Evolutionary conservation across 2,113 vertebrate genomes (phyloP), one percentile per base, ranked within the genome.

Genomic region (Numida meleagris): DNA sequence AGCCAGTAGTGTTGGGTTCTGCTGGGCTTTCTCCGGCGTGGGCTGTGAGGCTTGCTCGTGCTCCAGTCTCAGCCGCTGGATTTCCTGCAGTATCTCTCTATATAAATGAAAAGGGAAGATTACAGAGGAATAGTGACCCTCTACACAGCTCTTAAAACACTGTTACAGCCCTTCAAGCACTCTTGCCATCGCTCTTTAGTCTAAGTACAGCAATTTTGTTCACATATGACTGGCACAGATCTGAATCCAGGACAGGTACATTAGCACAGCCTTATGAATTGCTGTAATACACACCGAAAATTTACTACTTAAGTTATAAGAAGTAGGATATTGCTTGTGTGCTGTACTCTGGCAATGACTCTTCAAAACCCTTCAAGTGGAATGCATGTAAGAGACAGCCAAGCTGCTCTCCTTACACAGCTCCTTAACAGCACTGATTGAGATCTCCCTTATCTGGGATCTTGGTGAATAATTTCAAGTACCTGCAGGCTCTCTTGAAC

Each of bases 21-120:
- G 99, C 96, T 99, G 99, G 42, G 99, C 99, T 90, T 99, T 99
- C 94, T 99, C 99, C 0, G 99, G 99, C 4, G 99, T 99, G 40
- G 99, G 99, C 88, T 99, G 99, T 5, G 99, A 99, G 6, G 99
- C 99, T 85, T 99, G 99, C 23, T 99, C 99, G 0, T 99, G 99
- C 62, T 99, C 99, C 96, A 99, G 96, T 59, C 99, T 97, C 29
- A 99, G 98, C 17, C 99, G 98, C 98, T 99, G 99, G 48, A 99
- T 99, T 95, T 99, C 99, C 70, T 99, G 99, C 21, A 99, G 98
- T 66, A 99, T 99, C 97, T 99, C 99, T 81, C 99, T 99, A 38
- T 6, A 86, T 85, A 80, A 55, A 59, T 0, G n/a, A 38, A 2
- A 58, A 29, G 46, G 50, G 10, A 17, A 21, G 74, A 57, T 57